Percentiles rank a stretch among this genome's conserved stretches.
Evolutionary conservation across 2,888 invertebrate genomes (phyloP).

Genomic region (Campoletis raptor): DNA sequence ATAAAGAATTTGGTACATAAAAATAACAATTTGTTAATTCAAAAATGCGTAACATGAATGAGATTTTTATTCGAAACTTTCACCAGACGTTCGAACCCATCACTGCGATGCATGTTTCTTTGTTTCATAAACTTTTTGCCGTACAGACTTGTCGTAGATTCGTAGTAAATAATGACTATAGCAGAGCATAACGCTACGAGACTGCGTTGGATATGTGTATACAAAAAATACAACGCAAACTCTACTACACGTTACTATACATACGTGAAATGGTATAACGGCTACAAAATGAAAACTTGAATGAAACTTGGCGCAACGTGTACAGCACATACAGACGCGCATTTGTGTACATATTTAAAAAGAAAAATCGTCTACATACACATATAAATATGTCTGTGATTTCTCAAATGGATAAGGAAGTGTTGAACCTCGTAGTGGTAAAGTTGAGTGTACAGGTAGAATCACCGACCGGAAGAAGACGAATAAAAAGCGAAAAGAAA

Average conservation of each 20-base stretch:
- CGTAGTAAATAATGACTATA: slow-evolving; percentile 75
- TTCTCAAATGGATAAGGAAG: slow-evolving; percentile 73
- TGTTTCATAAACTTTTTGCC: slow-evolving; percentile 45
- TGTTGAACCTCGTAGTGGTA: slow-evolving; percentile 11
- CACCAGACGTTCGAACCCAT: not conserved
- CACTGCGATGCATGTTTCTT: not conserved
- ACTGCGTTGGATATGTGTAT: not conserved
- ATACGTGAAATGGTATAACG: slow-evolving; percentile 15
- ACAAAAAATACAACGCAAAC: slow-evolving; percentile 1
- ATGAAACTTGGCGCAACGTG: slow-evolving; percentile 71
- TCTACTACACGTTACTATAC: not conserved
- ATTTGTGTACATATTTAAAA: not conserved
- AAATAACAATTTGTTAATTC: no score
- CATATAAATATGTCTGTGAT: slow-evolving; percentile 66
- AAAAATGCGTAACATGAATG: not conserved
- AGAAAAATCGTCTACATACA: not conserved
- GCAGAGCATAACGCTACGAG: slow-evolving; percentile 73
- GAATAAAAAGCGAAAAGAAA: slow-evolving; percentile 32
- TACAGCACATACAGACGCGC: not conserved
- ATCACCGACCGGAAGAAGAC: not conserved
- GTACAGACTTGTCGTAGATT: slow-evolving; percentile 68
- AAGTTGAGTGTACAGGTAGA: slow-evolving; percentile 16
- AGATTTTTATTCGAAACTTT: not conserved
- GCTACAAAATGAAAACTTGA: slow-evolving; percentile 75
- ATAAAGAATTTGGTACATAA: no score